Conservation (phyloP, 2,113 vertebrate genomes). For the Carassius auratus region DNA sequence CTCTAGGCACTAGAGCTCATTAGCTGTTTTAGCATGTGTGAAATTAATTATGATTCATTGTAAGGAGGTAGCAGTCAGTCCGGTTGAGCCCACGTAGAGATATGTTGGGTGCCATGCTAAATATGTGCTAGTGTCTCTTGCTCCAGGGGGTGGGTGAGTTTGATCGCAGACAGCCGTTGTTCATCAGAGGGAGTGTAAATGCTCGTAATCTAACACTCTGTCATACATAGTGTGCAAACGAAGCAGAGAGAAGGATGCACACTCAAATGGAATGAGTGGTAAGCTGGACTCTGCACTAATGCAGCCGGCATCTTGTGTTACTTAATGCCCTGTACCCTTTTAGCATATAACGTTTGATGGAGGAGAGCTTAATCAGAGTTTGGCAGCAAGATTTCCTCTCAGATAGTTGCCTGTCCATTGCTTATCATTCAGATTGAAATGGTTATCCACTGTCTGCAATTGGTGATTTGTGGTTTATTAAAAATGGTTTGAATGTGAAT, state of each 20-base stretch:
- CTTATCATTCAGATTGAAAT: neutral
- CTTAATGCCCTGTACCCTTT: slow-evolving; percentile 4
- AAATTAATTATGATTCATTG: slow-evolving; percentile 73
- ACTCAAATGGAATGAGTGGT: slow-evolving; percentile 30
- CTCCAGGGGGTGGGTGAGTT: slow-evolving; percentile 15
- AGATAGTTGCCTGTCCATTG: neutral
- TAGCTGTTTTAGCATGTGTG: slow-evolving; percentile 60
- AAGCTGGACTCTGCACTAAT: slow-evolving; percentile 21
- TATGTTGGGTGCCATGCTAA: neutral
- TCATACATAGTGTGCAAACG: slow-evolving; percentile 24
- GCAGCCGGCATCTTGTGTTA: slow-evolving; percentile 22
- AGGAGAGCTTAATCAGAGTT: slow-evolving; percentile 5
- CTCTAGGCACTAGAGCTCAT: slow-evolving; percentile 65
- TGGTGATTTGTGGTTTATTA: neutral
- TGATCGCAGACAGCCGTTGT: slow-evolving; percentile 15
- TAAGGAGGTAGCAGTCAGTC: slow-evolving; percentile 43
- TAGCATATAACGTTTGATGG: neutral
- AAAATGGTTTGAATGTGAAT: neutral
- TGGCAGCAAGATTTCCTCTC: slow-evolving; percentile 18
- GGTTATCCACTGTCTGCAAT: neutral
- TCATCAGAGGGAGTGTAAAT: slow-evolving; percentile 7
- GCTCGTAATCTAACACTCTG: slow-evolving; percentile 40
- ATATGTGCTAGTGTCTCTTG: neutral
- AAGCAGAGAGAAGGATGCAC: neutral
- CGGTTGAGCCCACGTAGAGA: slow-evolving; percentile 38